Evolutionary conservation across 2,113 vertebrate species (phyloP).

Genomic region (Marmota monax): DNA sequence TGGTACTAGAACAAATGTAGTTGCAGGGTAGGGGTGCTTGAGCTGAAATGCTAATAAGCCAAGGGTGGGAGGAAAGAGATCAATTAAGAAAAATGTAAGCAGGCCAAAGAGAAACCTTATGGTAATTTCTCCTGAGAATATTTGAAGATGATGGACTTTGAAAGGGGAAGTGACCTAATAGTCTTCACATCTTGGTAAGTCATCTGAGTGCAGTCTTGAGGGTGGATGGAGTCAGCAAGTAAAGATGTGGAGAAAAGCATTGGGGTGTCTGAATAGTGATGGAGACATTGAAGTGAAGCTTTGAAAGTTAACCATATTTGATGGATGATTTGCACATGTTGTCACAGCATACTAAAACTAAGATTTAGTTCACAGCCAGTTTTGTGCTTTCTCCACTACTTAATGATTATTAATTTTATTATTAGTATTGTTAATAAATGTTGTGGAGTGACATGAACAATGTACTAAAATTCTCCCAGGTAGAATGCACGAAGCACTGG

Average conservation of each 20-base stretch:
- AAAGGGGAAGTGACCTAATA: background rate
- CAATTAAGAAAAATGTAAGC: background rate
- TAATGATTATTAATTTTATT: background rate
- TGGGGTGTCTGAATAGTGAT: background rate
- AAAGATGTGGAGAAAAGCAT: background rate
- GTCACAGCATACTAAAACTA: background rate
- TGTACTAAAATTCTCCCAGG: background rate
- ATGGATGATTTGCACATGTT: background rate
- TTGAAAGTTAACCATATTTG: background rate
- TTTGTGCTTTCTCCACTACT: background rate
- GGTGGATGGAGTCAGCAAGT: background rate
- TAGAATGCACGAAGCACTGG: background rate
- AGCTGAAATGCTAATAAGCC: background rate
- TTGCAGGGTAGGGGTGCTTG: background rate
- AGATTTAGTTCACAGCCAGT: background rate
- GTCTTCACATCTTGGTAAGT: background rate
- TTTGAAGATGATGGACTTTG: background rate
- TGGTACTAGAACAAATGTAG: background rate
- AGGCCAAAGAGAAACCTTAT: background rate
- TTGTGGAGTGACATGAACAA: background rate
- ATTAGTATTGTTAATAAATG: conserved; percentile 15
- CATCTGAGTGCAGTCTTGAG: background rate
- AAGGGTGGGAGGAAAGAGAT: background rate
- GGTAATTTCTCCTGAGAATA: background rate
- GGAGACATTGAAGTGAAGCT: background rate